Evolutionary conservation across 2,888 invertebrate species (phyloP), one percentile per base, ranked within the genome.

Genomic region (Dermolepida albohirtum): DNA sequence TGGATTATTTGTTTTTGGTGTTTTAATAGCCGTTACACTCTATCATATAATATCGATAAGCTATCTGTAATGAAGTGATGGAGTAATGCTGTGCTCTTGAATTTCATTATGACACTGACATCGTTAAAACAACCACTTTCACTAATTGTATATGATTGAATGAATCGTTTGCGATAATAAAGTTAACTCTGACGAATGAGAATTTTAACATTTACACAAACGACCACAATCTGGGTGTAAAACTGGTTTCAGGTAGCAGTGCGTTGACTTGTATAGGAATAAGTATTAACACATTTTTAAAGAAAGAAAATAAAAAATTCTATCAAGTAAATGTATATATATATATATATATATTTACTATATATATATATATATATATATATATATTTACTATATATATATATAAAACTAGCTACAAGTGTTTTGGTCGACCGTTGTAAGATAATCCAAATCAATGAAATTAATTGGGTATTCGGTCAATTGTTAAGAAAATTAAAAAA

Each of bases 81-180:
- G 29, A 44, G 27, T 44, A 44, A 29, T 59, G 16, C 14, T 59
- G 47, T 11, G 44, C 44, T 54, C 54, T 59, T 59, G 59, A 59
- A 59, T 11, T 27, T 59, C 29, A 59, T 59, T 44, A 12, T 7
- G 29, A 44, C 17, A 59, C 44, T 59, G 59, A 59, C 59, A 59
- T 44, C 12, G 44, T 44, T 44, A 14, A 14, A 34, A 8, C 27
- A 11, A 27, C 44, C 59, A 59, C 59, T 59, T 59, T 44, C 59
- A 59, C 59, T 57, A 12, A 40, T 55, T 41, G 41, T 17, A 40
- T 16, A 6, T 55, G 41, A 16, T 7, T 17, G 22, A 16, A 17
- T 16, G 34, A 34, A 6, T 1, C 6, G 34, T 6, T 34, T 10
- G 34, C 34, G 10, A 34, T 34, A 6, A 34, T 40, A 11, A 6